Evolutionary conservation across 2,888 invertebrate genomes (phyloP).

Genomic region (Cosmopolites sordidus): DNA sequence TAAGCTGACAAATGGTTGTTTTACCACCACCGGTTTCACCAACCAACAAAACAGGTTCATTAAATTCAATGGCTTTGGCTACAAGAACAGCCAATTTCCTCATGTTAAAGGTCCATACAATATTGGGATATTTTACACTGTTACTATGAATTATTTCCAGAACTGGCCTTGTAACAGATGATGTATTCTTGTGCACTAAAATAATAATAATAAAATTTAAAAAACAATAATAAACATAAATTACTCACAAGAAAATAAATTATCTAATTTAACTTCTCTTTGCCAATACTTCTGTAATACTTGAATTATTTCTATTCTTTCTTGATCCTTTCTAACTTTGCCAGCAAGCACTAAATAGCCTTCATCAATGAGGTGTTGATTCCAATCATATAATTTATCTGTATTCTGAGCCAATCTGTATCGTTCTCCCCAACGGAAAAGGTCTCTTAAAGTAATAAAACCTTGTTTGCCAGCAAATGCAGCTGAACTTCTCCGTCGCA

Average conservation of each 20-base stretch:
- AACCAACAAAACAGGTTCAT: conserved; percentile 91
- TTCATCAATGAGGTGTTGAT: conserved; percentile 94
- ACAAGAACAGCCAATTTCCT: conserved; percentile 72
- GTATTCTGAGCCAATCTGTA: conserved; percentile 70
- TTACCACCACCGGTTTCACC: conserved; percentile 99
- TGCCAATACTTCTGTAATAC: conserved; percentile 77
- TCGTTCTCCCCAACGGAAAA: conserved; percentile 95
- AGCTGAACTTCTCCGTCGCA: conserved; percentile 74
- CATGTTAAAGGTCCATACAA: conserved; percentile 95
- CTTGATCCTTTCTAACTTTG: conserved; percentile 80
- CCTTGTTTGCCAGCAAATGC: conserved; percentile 89
- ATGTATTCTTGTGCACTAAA: conserved; percentile 59
- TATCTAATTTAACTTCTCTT: conserved; percentile 63
- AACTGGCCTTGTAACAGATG: conserved; percentile 70
- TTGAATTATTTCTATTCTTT: conserved; percentile 74
- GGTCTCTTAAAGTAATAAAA: conserved; percentile 89
- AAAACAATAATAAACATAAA: not conserved
- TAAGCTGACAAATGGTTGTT: conserved; percentile 90
- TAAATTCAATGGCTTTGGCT: conserved; percentile 80
- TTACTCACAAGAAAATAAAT: conserved; percentile 62
- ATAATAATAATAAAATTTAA: conserved; percentile 20
- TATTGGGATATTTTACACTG: conserved; percentile 63
- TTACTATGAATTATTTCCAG: conserved; percentile 60
- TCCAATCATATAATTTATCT: conserved; percentile 83
- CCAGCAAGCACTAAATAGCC: conserved; percentile 93